Percentiles rank a stretch among this genome's conserved stretches.
Evolutionary conservation across 2,113 vertebrate genomes (phyloP).

Genomic region (Coptodon rendalli): DNA sequence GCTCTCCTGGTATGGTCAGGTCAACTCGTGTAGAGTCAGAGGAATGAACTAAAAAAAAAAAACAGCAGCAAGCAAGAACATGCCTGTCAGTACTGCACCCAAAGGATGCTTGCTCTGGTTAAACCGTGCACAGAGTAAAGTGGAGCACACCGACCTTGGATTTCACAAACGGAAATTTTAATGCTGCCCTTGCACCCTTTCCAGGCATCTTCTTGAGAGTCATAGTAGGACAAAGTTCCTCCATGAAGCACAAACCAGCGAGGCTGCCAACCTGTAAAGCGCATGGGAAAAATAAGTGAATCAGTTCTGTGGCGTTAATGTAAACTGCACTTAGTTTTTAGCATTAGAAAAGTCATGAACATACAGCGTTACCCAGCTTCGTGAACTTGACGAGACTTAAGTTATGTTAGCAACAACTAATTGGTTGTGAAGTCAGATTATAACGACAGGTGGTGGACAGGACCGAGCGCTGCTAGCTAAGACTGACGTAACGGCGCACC

Average conservation of each 20-base stretch:
- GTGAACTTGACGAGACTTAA: neutral
- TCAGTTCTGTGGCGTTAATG: neutral
- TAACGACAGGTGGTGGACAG: slow-evolving; percentile 7
- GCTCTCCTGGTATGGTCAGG: slow-evolving; percentile 92
- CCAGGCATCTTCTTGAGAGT: slow-evolving; percentile 95
- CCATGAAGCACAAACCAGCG: slow-evolving; percentile 96
- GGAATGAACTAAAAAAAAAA: slow-evolving; percentile 77
- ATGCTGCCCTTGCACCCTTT: slow-evolving; percentile 99
- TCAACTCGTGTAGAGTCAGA: slow-evolving; percentile 91
- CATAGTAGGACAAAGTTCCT: slow-evolving; percentile 93
- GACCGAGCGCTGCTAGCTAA: neutral
- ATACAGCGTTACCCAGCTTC: neutral
- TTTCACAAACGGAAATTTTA: slow-evolving; percentile 97
- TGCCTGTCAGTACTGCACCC: neutral
- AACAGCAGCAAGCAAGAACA: neutral
- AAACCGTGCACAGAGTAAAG: neutral
- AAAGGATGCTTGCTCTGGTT: neutral
- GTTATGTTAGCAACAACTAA: slow-evolving; percentile 5
- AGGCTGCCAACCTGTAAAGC: slow-evolving; percentile 89
- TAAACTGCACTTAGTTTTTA: neutral
- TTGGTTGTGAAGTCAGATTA: slow-evolving; percentile 33
- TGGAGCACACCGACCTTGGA: slow-evolving; percentile 81
- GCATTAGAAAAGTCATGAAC: neutral
- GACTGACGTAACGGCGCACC: neutral
- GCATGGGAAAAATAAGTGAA: fast-evolving